Evolutionary conservation across 2,888 invertebrate genomes (phyloP).

Genomic region (Agrochola lota): DNA sequence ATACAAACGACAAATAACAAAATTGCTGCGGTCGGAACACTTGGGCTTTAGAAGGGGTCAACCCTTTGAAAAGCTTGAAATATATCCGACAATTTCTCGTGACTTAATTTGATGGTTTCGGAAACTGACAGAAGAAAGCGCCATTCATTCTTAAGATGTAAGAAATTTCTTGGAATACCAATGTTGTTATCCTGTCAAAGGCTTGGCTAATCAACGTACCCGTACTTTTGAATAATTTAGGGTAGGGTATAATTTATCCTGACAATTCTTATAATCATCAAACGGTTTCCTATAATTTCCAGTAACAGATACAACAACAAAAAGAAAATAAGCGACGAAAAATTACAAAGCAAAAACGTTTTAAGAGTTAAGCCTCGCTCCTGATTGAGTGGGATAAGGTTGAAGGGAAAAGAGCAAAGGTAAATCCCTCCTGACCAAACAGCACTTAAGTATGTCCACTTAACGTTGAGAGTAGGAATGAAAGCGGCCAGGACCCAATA

Average conservation of each 20-base stretch:
- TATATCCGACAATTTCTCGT: constrained; percentile 55
- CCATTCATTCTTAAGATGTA: constrained; percentile 15
- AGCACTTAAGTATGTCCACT: constrained; percentile 89
- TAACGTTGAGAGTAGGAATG: constrained; percentile 82
- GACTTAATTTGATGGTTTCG: constrained; percentile 64
- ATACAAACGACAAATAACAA: constrained; percentile 82
- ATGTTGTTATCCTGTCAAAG: constrained; percentile 30
- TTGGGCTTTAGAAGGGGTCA: constrained; percentile 57
- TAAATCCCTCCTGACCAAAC: constrained; percentile 89
- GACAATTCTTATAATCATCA: constrained; percentile 17
- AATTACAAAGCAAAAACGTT: constrained; percentile 79
- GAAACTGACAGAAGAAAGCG: constrained; percentile 10
- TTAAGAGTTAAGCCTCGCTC: constrained; percentile 76
- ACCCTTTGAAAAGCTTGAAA: constrained; percentile 72
- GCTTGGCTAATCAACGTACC: constrained; percentile 23
- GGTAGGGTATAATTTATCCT: constrained; percentile 16
- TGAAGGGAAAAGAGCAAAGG: constrained; percentile 87
- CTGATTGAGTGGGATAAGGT: constrained; percentile 87
- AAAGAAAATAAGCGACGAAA: constrained; percentile 67
- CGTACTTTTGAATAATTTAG: constrained; percentile 1
- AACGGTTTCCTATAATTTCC: constrained; percentile 41
- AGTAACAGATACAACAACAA: constrained; percentile 58
- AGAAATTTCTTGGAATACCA: constrained; percentile 6
- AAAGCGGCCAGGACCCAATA: constrained; percentile 76
- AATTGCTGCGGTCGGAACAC: constrained; percentile 70